Conservation (phyloP, 2,888 invertebrate species). For the Bombyx huttoni region DNA sequence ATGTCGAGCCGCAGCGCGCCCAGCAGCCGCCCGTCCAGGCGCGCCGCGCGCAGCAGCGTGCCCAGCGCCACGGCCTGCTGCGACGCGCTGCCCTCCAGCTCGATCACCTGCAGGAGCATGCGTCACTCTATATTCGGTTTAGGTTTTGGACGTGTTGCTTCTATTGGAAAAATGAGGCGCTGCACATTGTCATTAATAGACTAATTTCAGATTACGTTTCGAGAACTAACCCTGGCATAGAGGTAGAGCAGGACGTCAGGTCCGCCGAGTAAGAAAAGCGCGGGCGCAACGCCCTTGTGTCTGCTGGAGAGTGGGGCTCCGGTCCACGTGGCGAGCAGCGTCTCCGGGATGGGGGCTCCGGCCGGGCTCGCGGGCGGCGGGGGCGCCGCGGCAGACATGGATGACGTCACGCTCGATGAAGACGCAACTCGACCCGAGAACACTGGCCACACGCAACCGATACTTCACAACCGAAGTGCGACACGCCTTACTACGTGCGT, state of each 20-base stretch:
- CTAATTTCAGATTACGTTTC: background rate
- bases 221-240: slow-evolving; percentile 74
- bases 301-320: slow-evolving; percentile 39
- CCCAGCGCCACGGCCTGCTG: slow-evolving; percentile 76
- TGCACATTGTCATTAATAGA: no score
- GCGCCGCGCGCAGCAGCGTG: slow-evolving; percentile 70
- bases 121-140: background rate
- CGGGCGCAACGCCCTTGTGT: slow-evolving; percentile 68
- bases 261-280: slow-evolving; percentile 74
- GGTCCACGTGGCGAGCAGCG: slow-evolving; percentile 40
- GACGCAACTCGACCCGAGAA: slow-evolving; percentile 14
- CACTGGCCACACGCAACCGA: slow-evolving; percentile 11
- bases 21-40: slow-evolving; percentile 73
- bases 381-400: slow-evolving; percentile 12
- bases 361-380: slow-evolving; percentile 10
- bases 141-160: background rate
- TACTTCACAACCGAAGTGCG: background rate
- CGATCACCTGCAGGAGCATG: slow-evolving; percentile 68
- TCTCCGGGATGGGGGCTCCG: slow-evolving; percentile 31
- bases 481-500: no score
- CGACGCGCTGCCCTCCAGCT: slow-evolving; percentile 69
- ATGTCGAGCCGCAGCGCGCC: slow-evolving; percentile 74
- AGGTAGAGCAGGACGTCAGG: slow-evolving; percentile 76
- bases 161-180: background rate
- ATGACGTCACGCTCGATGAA: slow-evolving; percentile 10